Evolutionary conservation across 2,113 vertebrate genomes (phyloP).

Genomic region (Zosterops pallidus): DNA sequence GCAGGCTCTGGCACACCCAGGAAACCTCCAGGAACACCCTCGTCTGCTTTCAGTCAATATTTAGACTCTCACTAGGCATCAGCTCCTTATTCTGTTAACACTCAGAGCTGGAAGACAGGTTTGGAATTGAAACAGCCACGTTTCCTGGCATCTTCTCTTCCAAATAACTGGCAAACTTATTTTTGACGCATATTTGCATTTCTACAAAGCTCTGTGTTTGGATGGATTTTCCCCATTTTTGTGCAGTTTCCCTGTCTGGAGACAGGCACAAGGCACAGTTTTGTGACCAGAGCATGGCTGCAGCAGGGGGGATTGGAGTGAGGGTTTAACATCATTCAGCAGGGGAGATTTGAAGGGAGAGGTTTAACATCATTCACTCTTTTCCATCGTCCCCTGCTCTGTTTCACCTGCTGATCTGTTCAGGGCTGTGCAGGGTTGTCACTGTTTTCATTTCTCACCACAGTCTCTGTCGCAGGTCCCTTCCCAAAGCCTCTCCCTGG

Average conservation of each 20-base stretch:
- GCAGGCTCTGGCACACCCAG: not conserved
- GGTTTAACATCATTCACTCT: accelerated
- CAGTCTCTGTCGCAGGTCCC: not conserved
- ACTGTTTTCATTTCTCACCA: not conserved
- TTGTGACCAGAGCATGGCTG: not conserved
- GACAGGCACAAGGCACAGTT: accelerated
- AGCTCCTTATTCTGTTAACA: not conserved
- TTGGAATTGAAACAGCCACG: not conserved
- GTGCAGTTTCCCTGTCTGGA: not conserved
- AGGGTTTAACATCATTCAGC: not conserved
- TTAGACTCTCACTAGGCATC: not conserved
- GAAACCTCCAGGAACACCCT: not conserved
- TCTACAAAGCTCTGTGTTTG: not conserved
- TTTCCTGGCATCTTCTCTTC: not conserved
- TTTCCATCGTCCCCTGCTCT: not conserved
- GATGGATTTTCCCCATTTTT: not conserved
- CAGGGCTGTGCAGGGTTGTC: not conserved
- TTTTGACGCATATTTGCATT: not conserved
- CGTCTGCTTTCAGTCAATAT: not conserved
- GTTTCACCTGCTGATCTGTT: accelerated
- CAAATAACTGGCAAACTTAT: not conserved
- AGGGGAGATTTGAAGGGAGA: too few relatives aligned
- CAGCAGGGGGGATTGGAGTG: not conserved
- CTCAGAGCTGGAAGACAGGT: not conserved
- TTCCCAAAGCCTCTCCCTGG: not conserved